Base-by-base conservation (phyloP, 2,797 vertebrate species). In the Scarus forsteni region DNA sequence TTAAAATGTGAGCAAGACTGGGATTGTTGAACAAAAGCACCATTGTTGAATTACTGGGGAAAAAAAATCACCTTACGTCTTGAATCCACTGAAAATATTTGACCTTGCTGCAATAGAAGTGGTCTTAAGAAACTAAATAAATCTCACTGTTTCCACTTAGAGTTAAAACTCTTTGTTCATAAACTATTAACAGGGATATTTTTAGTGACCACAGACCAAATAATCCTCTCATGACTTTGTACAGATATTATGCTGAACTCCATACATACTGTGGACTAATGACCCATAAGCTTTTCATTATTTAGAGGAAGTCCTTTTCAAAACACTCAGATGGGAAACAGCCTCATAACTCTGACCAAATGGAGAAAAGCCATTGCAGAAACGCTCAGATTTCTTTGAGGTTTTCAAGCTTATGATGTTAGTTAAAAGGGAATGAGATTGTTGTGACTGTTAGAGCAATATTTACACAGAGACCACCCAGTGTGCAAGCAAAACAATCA, bases 391-490 rank as follows among this genome's bases (percentile, higher is more conserved):
- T 72, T 67, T 83, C 79, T 73, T 73, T 76, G 44, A 86, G 55
- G 59, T 69, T 83, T 78, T 67, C 3, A 43, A 66, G 55, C 69
- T 72, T 75, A n/a, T 74, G 75, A 89, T 67, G 73, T 66, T 40
- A 80, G 69, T 79, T 70, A 70, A 79, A 57, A 53, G 74, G 69
- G 71, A 57, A 60, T 44, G 78, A 81, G 77, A 70, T 11, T 85
- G 80, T 75, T 85, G 80, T 79, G 79, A 76, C 79, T 60, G 73
- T 67, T 65, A 42, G 69, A 81, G 75, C 45, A 83, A 85, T 85
- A 77, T 92, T 91, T 87, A 89, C 64, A 68, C 49, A 64, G 65
- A 83, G 87, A 87, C 90, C 92, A 92, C 89, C 87, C 88, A 88
- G 65, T 5, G 36, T n/a, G 71, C 70, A 64, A 51, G 58, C 60